These are phyloP conservation scores for Drosophila nr. perissopoda DNA, from an alignment of 2,888 invertebrate genomes.

Conservation along the genomic window DNA sequence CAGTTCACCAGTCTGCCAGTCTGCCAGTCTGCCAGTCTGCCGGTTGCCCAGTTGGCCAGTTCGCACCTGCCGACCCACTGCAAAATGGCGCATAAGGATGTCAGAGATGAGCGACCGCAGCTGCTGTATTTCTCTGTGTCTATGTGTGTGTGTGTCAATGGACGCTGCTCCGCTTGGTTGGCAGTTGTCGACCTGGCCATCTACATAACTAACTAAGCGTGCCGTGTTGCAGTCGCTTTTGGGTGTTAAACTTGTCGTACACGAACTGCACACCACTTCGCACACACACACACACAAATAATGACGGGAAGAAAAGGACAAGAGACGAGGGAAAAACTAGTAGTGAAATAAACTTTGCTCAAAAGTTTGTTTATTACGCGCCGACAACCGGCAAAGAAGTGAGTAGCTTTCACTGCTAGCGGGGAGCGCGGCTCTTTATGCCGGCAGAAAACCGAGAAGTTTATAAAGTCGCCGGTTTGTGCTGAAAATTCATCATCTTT, in stretches of 20 bases:
- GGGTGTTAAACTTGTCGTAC: constrained; percentile 74
- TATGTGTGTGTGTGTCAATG: constrained; percentile 68
- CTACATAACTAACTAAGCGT: constrained; percentile 83
- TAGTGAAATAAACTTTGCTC: constrained; percentile 80
- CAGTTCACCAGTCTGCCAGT: constrained; percentile 23
- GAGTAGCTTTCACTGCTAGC: constrained; percentile 47
- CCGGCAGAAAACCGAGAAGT: constrained; percentile 28
- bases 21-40: neutral
- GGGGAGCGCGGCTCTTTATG: neutral
- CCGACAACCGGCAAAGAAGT: constrained; percentile 69
- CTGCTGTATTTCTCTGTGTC: constrained; percentile 14
- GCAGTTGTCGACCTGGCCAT: constrained; percentile 67
- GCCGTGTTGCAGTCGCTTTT: constrained; percentile 68
- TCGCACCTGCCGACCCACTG: constrained; percentile 48
- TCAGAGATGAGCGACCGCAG: constrained; percentile 77
- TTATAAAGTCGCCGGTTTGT: constrained; percentile 61
- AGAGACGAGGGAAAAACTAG: constrained; percentile 43
- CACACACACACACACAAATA: constrained; percentile 27
- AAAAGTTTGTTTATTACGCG: constrained; percentile 82
- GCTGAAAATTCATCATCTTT: constrained; percentile 81
- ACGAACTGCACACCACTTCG: constrained; percentile 63
- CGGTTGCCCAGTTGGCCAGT: constrained; percentile 18
- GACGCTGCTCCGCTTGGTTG: constrained; percentile 59
- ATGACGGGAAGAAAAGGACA: constrained; percentile 11
- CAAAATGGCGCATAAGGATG: constrained; percentile 79